Base-by-base conservation (phyloP, 1,140 invertebrate species). In the Trigoniulus corallinus region DNA sequence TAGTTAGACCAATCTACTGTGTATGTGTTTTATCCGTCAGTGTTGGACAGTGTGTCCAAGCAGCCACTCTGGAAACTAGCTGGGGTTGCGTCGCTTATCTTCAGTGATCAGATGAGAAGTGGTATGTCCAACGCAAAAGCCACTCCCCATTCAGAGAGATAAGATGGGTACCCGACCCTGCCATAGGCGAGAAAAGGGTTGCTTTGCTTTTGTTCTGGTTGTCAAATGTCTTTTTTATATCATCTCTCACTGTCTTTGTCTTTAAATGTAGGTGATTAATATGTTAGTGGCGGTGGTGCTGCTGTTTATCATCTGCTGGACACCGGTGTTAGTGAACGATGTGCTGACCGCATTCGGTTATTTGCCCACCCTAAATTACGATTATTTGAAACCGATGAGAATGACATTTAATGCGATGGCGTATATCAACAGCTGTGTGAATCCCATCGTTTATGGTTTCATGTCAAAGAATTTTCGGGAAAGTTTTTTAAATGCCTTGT, bases 401-500 rank as follows among this genome's bases (percentile, higher is more conserved):
- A 77, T 75, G 1, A 63, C 71, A 13, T 79, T 82, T 57, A 74
- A 76, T 54, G 59, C 79, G 23, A 68, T 80, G 67, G 75, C 77
- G 2, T 81, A 81, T 58, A 76, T 80, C 51, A 81, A 81, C 63
- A 80, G 80, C 61, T 84, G 81, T 59, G 74, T 84, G 52, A 84
- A 85, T 66, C 82, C 82, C 7, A 73, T 84, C 41, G 72, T 84
- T 7, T 85, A 85, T 61, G 81, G 80, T 23, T 84, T 84, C 64
- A 83, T 85, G 78, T 84, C 81, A 2, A 77, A 78, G 57, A 81
- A 79, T 65, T 85, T 85, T 65, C 66, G 82, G 45, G 71, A 80
- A 54, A 78, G 77, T 26, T 77, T 77, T 59, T 62, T 65, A 23
- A 67, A 60, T 56, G 69, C 71, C 0, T 55, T 74, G 18, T 61